phyloP scores from a whole-genome alignment of 2,888 invertebrate genomes.

The Parnassius smintheus region DNA sequence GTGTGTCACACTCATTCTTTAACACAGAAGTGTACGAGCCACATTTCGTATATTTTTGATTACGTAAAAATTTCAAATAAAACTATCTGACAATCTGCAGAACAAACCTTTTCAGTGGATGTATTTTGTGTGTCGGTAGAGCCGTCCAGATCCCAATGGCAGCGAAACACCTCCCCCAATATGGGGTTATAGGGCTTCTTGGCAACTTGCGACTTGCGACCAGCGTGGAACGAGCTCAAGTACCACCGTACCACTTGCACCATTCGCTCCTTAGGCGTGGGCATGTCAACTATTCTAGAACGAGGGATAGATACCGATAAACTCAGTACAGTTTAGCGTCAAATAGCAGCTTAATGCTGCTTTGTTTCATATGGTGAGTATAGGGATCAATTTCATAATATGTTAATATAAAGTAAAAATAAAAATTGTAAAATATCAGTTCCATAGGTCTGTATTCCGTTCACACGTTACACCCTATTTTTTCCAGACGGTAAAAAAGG shows the following conservation, averaged over 20 bases:
- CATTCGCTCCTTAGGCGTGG: conserved; percentile 93
- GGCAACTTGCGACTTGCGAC: conserved; percentile 97
- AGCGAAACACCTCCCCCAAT: conserved; percentile 96
- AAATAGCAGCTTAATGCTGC: too few species aligned
- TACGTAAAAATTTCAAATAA: too few species aligned
- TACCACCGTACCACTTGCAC: conserved; percentile 98
- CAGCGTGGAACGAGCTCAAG: conserved; percentile 98
- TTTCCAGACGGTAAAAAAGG: too few species aligned
- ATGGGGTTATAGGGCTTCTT: conserved; percentile 99
- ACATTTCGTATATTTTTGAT: too few species aligned
- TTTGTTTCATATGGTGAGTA: too few species aligned
- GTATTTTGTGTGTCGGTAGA: conserved; percentile 40
- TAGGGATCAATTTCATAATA: too few species aligned
- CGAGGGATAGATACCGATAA: neutral
- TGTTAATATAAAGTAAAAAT: too few species aligned
- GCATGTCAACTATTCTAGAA: conserved; percentile 92
- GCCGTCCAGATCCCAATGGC: conserved; percentile 89
- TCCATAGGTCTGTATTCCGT: too few species aligned
- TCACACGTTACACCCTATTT: too few species aligned
- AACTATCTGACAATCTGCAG: neutral
- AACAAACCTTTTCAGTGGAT: conserved; percentile 52
- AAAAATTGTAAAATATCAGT: too few species aligned
- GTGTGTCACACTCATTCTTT: too few species aligned
- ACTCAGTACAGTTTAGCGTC: neutral
- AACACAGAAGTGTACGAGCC: too few species aligned